Percentiles rank a stretch among this genome's conserved stretches.
These are phyloP conservation scores for Psettodes erumei DNA, from an alignment of 2,113 vertebrate genomes.

Conservation along the genomic window DNA sequence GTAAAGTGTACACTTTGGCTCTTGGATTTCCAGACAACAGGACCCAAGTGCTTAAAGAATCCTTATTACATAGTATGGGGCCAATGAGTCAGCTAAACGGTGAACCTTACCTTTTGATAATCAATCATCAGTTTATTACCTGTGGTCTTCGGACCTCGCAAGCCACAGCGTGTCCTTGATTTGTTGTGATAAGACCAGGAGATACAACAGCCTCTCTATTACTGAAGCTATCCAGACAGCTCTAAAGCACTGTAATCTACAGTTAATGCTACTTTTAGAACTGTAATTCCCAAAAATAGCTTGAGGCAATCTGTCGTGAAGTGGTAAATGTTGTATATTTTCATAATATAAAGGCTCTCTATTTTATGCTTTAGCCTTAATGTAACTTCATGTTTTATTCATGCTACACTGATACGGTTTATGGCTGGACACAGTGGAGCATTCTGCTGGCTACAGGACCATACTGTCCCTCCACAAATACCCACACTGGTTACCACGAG, in stretches of 20 bases:
- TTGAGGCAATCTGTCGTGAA: not conserved
- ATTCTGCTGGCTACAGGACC: not conserved
- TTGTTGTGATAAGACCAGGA: slow-evolving; percentile 51
- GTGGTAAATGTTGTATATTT: not conserved
- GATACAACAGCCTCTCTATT: slow-evolving; percentile 34
- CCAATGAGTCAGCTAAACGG: slow-evolving; percentile 44
- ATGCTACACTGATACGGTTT: not conserved
- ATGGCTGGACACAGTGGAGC: not conserved
- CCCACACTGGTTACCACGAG: not conserved
- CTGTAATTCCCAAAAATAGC: not conserved
- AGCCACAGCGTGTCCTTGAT: slow-evolving; percentile 55
- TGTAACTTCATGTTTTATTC: not conserved
- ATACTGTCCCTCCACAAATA: not conserved
- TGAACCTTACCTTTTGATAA: slow-evolving; percentile 66
- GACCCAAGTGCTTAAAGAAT: slow-evolving; percentile 12
- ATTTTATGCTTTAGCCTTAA: not conserved
- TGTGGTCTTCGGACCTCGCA: slow-evolving; percentile 62
- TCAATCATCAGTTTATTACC: slow-evolving; percentile 66
- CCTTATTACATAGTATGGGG: slow-evolving; percentile 14
- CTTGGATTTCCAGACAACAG: not conserved
- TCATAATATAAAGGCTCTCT: not conserved
- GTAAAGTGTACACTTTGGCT: not conserved
- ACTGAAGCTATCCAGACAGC: not conserved
- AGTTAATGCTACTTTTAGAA: not conserved
- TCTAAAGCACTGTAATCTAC: not conserved